Evolutionary conservation across 2,888 invertebrate species (phyloP).

Genomic region (Cyrtodaria siliqua): DNA sequence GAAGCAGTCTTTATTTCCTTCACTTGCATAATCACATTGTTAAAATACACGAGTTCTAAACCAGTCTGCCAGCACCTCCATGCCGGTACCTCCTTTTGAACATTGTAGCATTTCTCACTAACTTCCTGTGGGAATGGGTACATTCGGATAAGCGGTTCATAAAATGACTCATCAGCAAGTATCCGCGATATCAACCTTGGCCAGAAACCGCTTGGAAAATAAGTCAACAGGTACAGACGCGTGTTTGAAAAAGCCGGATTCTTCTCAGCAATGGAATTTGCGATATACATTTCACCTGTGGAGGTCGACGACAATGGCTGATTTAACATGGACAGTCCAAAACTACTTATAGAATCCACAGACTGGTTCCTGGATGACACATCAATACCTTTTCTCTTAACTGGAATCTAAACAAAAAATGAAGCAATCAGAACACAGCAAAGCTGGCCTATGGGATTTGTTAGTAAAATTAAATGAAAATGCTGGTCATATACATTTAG

Average conservation of each 20-base stretch:
- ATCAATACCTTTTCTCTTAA: slow-evolving; percentile 38
- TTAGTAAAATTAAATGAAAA: too few species aligned
- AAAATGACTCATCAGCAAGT: slow-evolving; percentile 90
- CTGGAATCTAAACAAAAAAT: slow-evolving; percentile 55
- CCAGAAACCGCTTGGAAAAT: slow-evolving; percentile 99
- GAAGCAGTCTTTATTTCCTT: slow-evolving; percentile 62
- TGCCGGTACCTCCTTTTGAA: slow-evolving; percentile 62
- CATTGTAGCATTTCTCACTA: slow-evolving; percentile 63
- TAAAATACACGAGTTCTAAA: slow-evolving; percentile 93
- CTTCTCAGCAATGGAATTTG: slow-evolving; percentile 64
- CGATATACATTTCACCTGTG: slow-evolving; percentile 43
- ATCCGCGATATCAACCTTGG: slow-evolving; percentile 96
- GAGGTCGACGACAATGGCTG: not conserved
- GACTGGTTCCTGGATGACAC: not conserved
- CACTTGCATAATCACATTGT: slow-evolving; percentile 92
- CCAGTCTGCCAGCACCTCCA: slow-evolving; percentile 88
- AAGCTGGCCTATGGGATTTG: too few species aligned
- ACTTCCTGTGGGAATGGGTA: slow-evolving; percentile 70
- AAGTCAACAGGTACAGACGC: slow-evolving; percentile 91
- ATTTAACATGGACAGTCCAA: slow-evolving; percentile 15
- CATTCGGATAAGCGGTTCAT: slow-evolving; percentile 68
- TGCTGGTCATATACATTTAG: too few species aligned
- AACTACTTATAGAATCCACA: not conserved
- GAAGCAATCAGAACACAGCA: too few species aligned
- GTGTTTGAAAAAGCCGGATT: slow-evolving; percentile 79